Base-by-base conservation (phyloP, 2,797 vertebrate species). In the Microctenopoma lineatum region DNA sequence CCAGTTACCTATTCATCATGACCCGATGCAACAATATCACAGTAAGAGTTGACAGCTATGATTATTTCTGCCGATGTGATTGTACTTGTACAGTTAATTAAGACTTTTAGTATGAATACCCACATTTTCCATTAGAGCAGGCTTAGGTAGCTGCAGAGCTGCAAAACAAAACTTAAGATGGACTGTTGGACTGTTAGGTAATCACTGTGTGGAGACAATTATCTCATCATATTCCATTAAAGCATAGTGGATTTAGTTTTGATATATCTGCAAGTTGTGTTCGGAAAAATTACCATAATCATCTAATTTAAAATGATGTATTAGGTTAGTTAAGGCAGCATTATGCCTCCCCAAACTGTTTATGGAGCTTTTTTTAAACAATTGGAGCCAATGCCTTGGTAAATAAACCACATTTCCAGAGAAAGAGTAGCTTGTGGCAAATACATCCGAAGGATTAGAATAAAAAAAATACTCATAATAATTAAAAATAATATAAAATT, bases 251-350 rank as follows among this genome's bases (percentile, higher is more conserved):
- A 71, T 64, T 63, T 64, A 48, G 48, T 45, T 77, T 56, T 65
- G 45, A 54, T 73, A 26, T 47, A 58, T 51, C 48, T 62, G 34
- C n/a, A 42, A 63, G 16, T 61, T 10, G 34, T 45, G 48, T 47
- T 47, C 16, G 46, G 11, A 63, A 69, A 59, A 61, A 77, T 73
- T 46, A 60, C 2, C 62, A 69, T 58, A 60, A 59, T 60, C n/a
- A 59, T 70, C 54, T 63, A 4, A 52, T 66, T 65, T 59, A 44
- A 73, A 77, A 74, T 42, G 29, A 75, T 73, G 50, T 34, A 73
- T 80, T 75, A 32, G 46, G 7, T 42, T 55, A 38, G 41, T 63
- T 32, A 60, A 62, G 11, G 56, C 38, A 63, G 47, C 56, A 59
- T 16, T 56, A 4, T 65, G 65, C 34, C 5, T 65, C 51, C 38